Evolutionary conservation across 2,797 vertebrate species (phyloP), one percentile per base, ranked within the genome.

Genomic region (Huso huso): DNA sequence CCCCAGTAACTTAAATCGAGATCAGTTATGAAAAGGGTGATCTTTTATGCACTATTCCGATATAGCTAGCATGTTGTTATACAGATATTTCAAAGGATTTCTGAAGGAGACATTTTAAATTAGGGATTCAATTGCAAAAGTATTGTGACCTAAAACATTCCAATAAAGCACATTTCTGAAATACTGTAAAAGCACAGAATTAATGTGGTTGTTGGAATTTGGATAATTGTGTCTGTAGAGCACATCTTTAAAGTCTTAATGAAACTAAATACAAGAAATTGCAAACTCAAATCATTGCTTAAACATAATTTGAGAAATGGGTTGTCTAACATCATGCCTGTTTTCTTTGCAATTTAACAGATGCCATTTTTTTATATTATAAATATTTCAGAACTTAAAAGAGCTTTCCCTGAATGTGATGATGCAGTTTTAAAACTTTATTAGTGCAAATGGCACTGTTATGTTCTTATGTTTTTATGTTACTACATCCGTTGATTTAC

Each of bases 11-110:
- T 37, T 37, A 37, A 37, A 37, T 37, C 23, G 23, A 37, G 37
- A 37, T 37, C 37, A 37, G 15, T 58, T 58, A n/a, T 7, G 55
- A 58, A 15, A 58, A 58, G n/a, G 55, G 55, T n/a, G 12, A 58
- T 58, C 55, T 57, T 65, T 18, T 59, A 66, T 66, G 65, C 48
- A 50, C 12, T 66, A 59, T 49, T 66, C 65, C 53, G 49, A 37
- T 49, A 66, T 13, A 66, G 58, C 58, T 66, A 53, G 48, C 65
- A 66, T 60, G 65, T 66, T 57, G 59, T 66, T 66, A 66, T 66
- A 50, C 12, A 49, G 55, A 66, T 52, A 66, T 66, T 66, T 66
- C 52, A 59, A 15, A n/a, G 55, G 65, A 66, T 66, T 66, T 58
- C 65, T 60, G 65, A 66, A 49, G 65, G 53, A 48, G 55, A 66